Base-by-base conservation (phyloP, 2,797 vertebrate genomes). In the Babyrousa celebensis region DNA sequence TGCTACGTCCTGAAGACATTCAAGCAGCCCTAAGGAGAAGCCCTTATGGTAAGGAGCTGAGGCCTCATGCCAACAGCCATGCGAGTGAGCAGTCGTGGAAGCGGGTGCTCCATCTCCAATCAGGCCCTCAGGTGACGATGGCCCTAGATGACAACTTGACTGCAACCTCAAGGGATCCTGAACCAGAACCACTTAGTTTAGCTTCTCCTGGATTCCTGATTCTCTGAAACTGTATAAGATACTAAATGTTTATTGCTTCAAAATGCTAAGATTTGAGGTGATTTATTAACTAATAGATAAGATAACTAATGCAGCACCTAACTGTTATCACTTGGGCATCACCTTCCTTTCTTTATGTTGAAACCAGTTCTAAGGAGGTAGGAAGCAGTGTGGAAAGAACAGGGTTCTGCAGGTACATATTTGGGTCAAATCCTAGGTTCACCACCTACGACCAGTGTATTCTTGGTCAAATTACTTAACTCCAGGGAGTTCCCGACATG, bases 161-260 rank as follows among this genome's bases (percentile, higher is more conserved):
- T 77, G 60, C 27, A 93, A 79, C 60, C 63, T 93, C 23, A 29
- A 75, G 48, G 75, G 40, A 84, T 56, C 60, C 25, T 58, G 16
- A 95, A 14, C 75, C 79, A 86, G 56, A 89, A 86, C n/a, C 23
- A 85, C 67, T 4, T 12, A 67, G 67, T 43, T 77, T 82, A 95
- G 29, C 77, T 88, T 92, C 77, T 83, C 89, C 79, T 63, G 23
- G 56, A 75, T 72, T 88, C 91, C 74, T 54, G 32, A 70, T 15
- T 74, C 32, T 85, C 84, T 94, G 77, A 92, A 94, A 96, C 43
- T 79, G 32, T 43, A 17, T 68, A 20, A 94, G n/a, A 77, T 54
- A 60, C 52, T 86, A 96, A 95, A 32, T 71, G 62, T 77, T 32
- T 70, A 29, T 79, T 86, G 29, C 90, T 90, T 94, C 79, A 92